These are phyloP conservation scores for Glaucopsyche alexis DNA, from an alignment of 2,888 invertebrate species.

Conservation along the genomic window DNA sequence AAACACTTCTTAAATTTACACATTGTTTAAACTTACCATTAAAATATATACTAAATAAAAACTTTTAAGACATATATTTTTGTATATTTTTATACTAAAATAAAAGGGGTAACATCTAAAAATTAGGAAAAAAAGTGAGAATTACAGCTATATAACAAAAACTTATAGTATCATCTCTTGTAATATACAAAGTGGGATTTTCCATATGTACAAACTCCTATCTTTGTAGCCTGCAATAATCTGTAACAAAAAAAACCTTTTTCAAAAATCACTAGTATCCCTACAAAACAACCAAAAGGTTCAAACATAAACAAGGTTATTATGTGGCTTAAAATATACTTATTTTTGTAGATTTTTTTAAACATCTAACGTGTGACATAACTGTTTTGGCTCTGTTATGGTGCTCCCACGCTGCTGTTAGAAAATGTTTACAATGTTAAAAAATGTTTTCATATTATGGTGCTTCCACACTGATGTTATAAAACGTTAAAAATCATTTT, in stretches of 20 bases:
- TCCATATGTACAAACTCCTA: constrained; percentile 82
- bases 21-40: neutral
- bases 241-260: constrained; percentile 73
- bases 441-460: no score
- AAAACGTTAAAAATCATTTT: no score
- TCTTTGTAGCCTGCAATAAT: constrained; percentile 85
- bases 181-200: constrained; percentile 77
- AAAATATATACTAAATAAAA: neutral
- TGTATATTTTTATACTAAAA: constrained; percentile 27
- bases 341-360: no score
- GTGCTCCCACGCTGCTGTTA: no score
- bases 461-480: no score
- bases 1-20: neutral
- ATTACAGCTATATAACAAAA: constrained; percentile 47
- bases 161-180: constrained; percentile 74
- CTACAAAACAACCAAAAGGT: no score
- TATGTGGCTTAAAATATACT: no score
- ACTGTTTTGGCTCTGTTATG: no score
- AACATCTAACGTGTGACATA: no score
- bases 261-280: no score
- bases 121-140: constrained; percentile 42
- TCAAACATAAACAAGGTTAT: no score
- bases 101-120: constrained; percentile 32
- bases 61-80: constrained; percentile 10
- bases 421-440: no score